Conservation (phyloP, 1,140 invertebrate genomes). For the Drosophila nigromelanica region DNA sequence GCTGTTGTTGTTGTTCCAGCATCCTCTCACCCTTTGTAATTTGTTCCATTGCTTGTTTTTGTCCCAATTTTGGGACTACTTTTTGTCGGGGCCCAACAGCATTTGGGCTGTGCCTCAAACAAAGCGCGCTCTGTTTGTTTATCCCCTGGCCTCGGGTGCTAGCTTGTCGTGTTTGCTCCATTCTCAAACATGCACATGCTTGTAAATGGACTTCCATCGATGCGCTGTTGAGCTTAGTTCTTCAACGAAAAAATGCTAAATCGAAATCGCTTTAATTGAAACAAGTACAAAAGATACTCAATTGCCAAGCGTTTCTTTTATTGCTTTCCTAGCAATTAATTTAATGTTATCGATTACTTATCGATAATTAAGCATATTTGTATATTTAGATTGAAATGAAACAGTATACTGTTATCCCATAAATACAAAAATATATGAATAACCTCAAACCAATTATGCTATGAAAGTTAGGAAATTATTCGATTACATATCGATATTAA, state of each 20-base stretch:
- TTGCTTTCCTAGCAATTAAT: too few relatives aligned
- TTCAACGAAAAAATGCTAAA: background rate
- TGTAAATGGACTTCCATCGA: slow-evolving; percentile 5
- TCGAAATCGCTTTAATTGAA: too few relatives aligned
- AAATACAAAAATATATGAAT: too few relatives aligned
- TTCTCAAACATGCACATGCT: slow-evolving; percentile 4
- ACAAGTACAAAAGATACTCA: too few relatives aligned
- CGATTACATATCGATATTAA: too few relatives aligned
- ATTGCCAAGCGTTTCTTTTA: too few relatives aligned
- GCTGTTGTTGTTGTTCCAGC: slow-evolving; percentile 48
- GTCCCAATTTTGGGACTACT: slow-evolving; percentile 1
- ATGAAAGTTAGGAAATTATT: too few relatives aligned
- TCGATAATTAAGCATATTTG: too few relatives aligned
- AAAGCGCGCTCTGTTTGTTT: slow-evolving; percentile 14
- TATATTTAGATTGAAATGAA: too few relatives aligned
- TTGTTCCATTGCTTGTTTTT: slow-evolving; percentile 7
- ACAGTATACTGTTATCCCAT: too few relatives aligned
- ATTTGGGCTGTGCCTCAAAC: slow-evolving; percentile 32
- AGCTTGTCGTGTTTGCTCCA: slow-evolving; percentile 4
- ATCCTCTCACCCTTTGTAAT: slow-evolving; percentile 7
- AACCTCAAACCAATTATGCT: too few relatives aligned
- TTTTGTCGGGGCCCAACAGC: slow-evolving; percentile 27
- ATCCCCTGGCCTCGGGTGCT: background rate
- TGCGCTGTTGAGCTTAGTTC: slow-evolving; percentile 1
- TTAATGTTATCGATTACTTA: too few relatives aligned